Conservation (phyloP, 2,888 invertebrate genomes). For the Acleris literana region DNA sequence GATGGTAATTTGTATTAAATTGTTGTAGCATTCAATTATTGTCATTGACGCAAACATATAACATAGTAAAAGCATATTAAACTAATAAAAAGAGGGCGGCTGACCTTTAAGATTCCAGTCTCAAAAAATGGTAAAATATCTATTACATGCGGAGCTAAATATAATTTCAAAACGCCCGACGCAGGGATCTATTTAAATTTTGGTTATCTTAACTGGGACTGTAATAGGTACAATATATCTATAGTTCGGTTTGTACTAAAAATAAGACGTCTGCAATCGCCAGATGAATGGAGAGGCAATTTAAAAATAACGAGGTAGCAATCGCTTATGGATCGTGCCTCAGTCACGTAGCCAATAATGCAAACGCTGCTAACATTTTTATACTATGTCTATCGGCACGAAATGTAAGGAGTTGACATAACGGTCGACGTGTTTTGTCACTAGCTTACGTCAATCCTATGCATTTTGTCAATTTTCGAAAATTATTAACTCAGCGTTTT, state of each 20-base stretch:
- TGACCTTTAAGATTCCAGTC: not conserved
- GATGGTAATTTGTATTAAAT: not conserved
- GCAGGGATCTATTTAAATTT: conserved; percentile 15
- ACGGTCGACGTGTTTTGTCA: too few species aligned
- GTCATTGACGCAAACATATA: not conserved
- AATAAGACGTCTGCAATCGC: conserved; percentile 27
- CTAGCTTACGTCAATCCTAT: too few species aligned
- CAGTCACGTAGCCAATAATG: not conserved
- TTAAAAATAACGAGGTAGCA: conserved; percentile 39
- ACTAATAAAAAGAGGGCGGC: not conserved
- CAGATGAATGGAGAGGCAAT: conserved; percentile 29
- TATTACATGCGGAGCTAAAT: conserved; percentile 5
- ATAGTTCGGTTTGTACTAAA: conserved; percentile 6
- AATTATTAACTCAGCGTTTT: too few species aligned
- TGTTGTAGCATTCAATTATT: not conserved
- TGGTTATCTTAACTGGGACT: conserved; percentile 21
- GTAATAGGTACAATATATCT: conserved; percentile 1
- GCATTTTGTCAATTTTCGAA: too few species aligned
- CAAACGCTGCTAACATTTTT: too few species aligned
- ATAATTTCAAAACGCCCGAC: conserved; percentile 1
- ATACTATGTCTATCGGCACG: too few species aligned
- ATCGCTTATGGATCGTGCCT: conserved; percentile 37
- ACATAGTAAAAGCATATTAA: not conserved
- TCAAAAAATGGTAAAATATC: not conserved
- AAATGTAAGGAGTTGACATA: too few species aligned